Evolutionary conservation across 2,113 vertebrate genomes (phyloP).

Genomic region (Ochotona curzoniae): DNA sequence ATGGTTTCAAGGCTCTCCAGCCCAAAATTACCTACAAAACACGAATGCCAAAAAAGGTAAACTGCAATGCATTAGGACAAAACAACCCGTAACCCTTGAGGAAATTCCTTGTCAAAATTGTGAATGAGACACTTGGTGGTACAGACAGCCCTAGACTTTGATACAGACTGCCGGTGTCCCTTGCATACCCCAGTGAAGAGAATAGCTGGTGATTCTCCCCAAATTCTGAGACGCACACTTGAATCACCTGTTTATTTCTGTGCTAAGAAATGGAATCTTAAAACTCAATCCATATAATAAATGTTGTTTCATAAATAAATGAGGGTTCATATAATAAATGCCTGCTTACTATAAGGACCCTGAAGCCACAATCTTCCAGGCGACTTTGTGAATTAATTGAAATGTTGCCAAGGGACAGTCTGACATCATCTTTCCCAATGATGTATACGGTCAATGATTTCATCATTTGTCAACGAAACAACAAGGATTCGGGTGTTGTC

Average conservation of each 20-base stretch:
- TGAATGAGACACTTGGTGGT: conserved; percentile 71
- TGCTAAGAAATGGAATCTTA: too few species aligned
- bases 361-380: accelerated
- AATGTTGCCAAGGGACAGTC: not conserved
- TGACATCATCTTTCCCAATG: not conserved
- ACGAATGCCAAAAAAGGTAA: conserved; percentile 80
- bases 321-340: accelerated
- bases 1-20: conserved; percentile 88
- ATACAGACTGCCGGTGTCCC: conserved; percentile 15
- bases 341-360: not conserved
- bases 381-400: not conserved
- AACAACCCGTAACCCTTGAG: conserved; percentile 78
- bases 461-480: not conserved
- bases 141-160: conserved; percentile 48
- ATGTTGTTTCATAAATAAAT: too few species aligned
- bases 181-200: not conserved
- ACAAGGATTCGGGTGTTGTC: not conserved
- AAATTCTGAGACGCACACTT: not conserved
- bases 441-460: accelerated
- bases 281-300: not conserved
- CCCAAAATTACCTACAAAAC: conserved; percentile 84
- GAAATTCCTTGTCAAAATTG: conserved; percentile 81
- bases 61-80: conserved; percentile 78
- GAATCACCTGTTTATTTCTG: conserved; percentile 4
- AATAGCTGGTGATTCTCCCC: conserved; percentile 38